Percentiles rank a stretch among this genome's conserved stretches.
Conservation (phyloP, 2,797 vertebrate genomes). For the Danionella dracula region DNA sequence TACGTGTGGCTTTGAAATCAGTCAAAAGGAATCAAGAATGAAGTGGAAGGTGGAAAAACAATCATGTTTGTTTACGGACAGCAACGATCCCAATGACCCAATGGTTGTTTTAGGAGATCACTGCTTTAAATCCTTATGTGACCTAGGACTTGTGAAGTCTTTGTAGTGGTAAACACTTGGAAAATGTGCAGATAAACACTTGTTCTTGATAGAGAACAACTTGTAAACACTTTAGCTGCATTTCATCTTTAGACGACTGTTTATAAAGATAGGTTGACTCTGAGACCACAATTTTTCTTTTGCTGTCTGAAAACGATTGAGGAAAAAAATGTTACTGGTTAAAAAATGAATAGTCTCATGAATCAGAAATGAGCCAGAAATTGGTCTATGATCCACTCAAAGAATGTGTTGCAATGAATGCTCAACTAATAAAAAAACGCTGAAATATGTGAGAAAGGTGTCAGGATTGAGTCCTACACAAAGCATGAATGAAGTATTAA, state of each 20-base stretch:
- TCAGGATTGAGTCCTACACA: constrained; percentile 34
- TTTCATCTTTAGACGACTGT: not conserved
- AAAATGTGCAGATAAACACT: constrained; percentile 18
- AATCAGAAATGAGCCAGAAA: constrained; percentile 14
- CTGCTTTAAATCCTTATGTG: not conserved
- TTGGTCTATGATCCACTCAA: constrained; percentile 32
- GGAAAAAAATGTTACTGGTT: constrained; percentile 13
- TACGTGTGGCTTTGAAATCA: constrained; percentile 57
- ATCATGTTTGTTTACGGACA: constrained; percentile 22
- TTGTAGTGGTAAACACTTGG: constrained; percentile 31
- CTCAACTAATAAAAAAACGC: constrained; percentile 35
- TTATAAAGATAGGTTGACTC: not conserved
- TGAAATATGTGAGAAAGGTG: constrained; percentile 38
- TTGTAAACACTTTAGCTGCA: constrained; percentile 37
- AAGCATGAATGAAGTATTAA: constrained; percentile 31
- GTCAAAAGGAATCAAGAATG: constrained; percentile 42
- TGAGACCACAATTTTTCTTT: not conserved
- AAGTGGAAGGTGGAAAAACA: constrained; percentile 38
- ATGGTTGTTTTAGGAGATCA: not conserved
- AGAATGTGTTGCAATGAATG: constrained; percentile 16
- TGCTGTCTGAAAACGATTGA: constrained; percentile 13
- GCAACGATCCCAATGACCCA: not conserved
- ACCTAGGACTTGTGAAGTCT: constrained; percentile 32
- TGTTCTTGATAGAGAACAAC: constrained; percentile 27
- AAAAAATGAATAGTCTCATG: constrained; percentile 6